phyloP scores from a whole-genome alignment of 2,888 invertebrate genomes.

The Parascotia fuliginaria region DNA sequence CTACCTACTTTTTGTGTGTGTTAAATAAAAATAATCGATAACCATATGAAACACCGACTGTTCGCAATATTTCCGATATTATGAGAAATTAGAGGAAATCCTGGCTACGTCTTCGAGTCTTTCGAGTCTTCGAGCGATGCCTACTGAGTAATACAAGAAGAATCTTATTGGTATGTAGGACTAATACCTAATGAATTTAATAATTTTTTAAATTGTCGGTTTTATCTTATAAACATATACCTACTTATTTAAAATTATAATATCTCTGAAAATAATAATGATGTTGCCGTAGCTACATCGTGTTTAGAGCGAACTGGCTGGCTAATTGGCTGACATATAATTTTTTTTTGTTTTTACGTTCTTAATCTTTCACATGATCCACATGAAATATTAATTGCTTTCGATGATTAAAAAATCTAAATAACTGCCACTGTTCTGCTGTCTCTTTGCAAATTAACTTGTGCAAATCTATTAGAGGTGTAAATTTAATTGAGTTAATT shows the following conservation, averaged over 20 bases:
- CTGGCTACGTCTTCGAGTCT: constrained; percentile 35
- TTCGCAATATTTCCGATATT: constrained; percentile 31
- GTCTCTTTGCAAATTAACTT: too few species aligned
- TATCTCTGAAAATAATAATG: constrained; percentile 24
- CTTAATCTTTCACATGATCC: too few species aligned
- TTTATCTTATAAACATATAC: constrained; percentile 3
- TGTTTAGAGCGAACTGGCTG: too few species aligned
- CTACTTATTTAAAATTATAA: constrained; percentile 12
- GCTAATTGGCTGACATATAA: too few species aligned
- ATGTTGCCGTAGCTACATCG: too few species aligned
- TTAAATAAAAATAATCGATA: constrained; percentile 48
- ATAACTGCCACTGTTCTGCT: too few species aligned
- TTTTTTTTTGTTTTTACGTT: too few species aligned
- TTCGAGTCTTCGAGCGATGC: constrained; percentile 18
- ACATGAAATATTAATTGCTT: too few species aligned
- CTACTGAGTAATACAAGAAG: constrained; percentile 12
- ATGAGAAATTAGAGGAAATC: constrained; percentile 9
- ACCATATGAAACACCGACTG: constrained; percentile 41
- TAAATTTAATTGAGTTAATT: too few species aligned
- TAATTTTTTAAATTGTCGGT: background rate
- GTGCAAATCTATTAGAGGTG: too few species aligned
- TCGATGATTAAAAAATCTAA: too few species aligned
- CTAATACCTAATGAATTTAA: constrained; percentile 4
- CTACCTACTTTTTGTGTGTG: too few species aligned
- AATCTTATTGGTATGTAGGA: constrained; percentile 20